Base-by-base conservation (phyloP, 2,888 invertebrate genomes). In the Thymelicus lineola region DNA sequence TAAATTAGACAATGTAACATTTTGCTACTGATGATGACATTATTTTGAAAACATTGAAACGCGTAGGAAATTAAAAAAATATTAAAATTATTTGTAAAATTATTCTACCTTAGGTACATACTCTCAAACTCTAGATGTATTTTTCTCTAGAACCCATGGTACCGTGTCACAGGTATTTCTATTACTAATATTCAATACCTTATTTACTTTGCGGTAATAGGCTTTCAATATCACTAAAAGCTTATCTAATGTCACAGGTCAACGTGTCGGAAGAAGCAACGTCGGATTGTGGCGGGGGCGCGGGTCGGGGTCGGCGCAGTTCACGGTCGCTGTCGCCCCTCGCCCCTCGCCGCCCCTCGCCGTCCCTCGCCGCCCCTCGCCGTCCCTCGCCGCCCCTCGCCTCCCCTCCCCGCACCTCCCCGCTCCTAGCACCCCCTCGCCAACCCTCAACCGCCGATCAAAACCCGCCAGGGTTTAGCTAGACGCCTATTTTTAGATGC, bases 291-390 rank as follows among this genome's bases (percentile, higher is more conserved):
- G 20, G n/a, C 20, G 68, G 75, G 70, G 78, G 77, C 67, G 74
- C 71, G 76, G 79, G 76, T 76, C 77, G 83, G 87, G 92, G 85
- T 90, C 90, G 90, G 71, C 74, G 36, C 87, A 87, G 93, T 93
- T 93, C 93, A 93, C 85, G 93, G 93, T 86, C 90, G 81, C 77
- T 60, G 76, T 75, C 74, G 76, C 76, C 78, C 74, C 72, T 66
- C 70, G 63, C 76, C 75, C 79, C 70, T 15, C 75, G 63, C 58
- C 72, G 75, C 76, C 75, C 55, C 70, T 76, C 75, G 57, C 65
- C 72, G 20, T n/a, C n/a, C n/a, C n/a, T n/a, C 28, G 5, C 28
- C 28, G 28, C 1, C 28, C 28, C 28, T 28, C 28, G 4, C 28
- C 28, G 28, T 5, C 28, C 28, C 28, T 20, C 20, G 1, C 20